Conservation (phyloP, 2,888 invertebrate genomes). For the Caenorhabditis afra region DNA sequence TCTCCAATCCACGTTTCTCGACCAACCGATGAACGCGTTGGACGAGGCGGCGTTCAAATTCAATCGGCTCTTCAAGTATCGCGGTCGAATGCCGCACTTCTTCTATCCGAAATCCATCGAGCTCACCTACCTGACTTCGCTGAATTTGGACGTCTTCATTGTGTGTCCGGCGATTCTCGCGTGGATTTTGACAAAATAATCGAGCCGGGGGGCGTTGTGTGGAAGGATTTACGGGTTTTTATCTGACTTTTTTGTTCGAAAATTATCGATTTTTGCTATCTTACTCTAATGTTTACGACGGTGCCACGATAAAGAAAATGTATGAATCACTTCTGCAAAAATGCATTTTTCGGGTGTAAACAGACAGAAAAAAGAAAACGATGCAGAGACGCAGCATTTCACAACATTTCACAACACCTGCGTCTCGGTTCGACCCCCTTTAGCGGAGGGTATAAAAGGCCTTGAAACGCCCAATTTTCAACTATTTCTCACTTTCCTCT, state of each 20-base stretch:
- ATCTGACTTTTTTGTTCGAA: background rate
- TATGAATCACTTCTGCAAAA: too few species aligned
- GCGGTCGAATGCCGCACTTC: constrained; percentile 44
- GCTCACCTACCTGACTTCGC: constrained; percentile 12
- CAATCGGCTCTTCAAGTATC: constrained; percentile 40
- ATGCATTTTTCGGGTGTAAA: too few species aligned
- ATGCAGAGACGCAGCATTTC: too few species aligned
- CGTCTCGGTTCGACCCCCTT: too few species aligned
- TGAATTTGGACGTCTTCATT: constrained; percentile 51
- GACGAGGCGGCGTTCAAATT: constrained; percentile 55
- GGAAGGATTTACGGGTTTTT: background rate
- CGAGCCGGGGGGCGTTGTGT: background rate
- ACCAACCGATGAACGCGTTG: constrained; percentile 42
- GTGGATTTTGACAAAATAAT: constrained; percentile 15
- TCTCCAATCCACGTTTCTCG: constrained; percentile 45
- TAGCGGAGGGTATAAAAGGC: too few species aligned
- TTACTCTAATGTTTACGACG: too few species aligned
- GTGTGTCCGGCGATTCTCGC: constrained; percentile 18
- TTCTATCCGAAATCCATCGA: constrained; percentile 56
- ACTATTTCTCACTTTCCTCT: too few species aligned
- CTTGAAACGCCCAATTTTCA: too few species aligned
- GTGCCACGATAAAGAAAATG: too few species aligned
- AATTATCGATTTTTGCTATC: too few species aligned
- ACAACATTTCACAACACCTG: too few species aligned
- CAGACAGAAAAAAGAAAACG: too few species aligned